Evolutionary conservation across 2,888 invertebrate species (phyloP).

Genomic region (Zaprionus lineosus): DNA sequence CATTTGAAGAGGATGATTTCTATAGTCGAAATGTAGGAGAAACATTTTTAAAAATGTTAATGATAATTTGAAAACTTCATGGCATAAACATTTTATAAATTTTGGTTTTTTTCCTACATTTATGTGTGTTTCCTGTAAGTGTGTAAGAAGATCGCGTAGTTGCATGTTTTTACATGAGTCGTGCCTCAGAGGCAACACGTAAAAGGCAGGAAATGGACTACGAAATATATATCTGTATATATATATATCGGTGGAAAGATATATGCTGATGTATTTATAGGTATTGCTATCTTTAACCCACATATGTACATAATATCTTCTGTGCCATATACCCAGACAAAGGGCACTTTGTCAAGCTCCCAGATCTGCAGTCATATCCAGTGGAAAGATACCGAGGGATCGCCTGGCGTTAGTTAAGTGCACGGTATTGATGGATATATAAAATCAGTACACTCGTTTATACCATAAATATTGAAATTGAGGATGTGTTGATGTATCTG

Average conservation of each 20-base stretch:
- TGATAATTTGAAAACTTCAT: too few relatives aligned
- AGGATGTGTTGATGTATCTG: slow-evolving; percentile 14
- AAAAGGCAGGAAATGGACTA: slow-evolving; percentile 25
- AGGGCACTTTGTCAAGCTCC: slow-evolving; percentile 46
- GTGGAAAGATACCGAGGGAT: background rate
- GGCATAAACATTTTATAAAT: slow-evolving; percentile 12
- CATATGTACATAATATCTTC: background rate
- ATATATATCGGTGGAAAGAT: slow-evolving; percentile 11
- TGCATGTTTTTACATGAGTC: slow-evolving; percentile 14
- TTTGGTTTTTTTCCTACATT: too few relatives aligned
- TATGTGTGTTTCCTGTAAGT: slow-evolving; percentile 10
- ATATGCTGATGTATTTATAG: background rate
- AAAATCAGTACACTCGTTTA: too few relatives aligned
- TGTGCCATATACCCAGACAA: too few relatives aligned
- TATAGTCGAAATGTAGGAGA: too few relatives aligned
- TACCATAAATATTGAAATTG: slow-evolving; percentile 13
- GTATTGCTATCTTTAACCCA: background rate
- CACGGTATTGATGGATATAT: slow-evolving; percentile 23
- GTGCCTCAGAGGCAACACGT: slow-evolving; percentile 19
- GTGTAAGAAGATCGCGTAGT: slow-evolving; percentile 23
- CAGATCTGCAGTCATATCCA: too few relatives aligned
- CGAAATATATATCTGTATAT: slow-evolving; percentile 2
- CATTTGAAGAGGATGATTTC: too few relatives aligned
- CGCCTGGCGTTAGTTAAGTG: too few relatives aligned
- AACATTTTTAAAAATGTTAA: too few relatives aligned